Evolutionary conservation across 2,113 vertebrate species (phyloP).

Genomic region (Ovis canadensis): DNA sequence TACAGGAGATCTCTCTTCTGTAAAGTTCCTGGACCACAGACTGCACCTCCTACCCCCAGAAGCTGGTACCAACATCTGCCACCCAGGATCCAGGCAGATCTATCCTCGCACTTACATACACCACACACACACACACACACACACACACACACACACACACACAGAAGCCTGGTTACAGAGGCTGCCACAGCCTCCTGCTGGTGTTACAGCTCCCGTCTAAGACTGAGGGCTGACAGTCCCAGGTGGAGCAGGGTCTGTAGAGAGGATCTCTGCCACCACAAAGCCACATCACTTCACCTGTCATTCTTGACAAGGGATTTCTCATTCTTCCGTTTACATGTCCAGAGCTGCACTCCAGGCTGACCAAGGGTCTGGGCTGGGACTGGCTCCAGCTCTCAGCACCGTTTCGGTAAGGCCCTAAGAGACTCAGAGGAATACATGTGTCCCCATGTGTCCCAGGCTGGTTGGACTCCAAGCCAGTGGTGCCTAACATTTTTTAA

Average conservation of each 20-base stretch:
- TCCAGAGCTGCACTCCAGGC: background rate
- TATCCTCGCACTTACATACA: background rate
- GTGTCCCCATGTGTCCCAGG: background rate
- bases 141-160: background rate
- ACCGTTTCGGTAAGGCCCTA: fast-evolving
- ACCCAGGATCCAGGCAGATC: background rate
- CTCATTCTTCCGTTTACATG: background rate
- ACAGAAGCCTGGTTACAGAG: background rate
- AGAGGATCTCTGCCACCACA: background rate
- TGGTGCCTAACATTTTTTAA: background rate
- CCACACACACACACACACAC: background rate
- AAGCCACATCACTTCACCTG: background rate
- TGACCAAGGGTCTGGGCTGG: fast-evolving
- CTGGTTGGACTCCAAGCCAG: background rate
- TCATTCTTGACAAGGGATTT: background rate
- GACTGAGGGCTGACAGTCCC: background rate
- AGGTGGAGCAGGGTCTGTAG: background rate
- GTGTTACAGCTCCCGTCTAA: background rate
- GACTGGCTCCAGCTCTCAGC: too few species aligned
- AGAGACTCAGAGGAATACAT: background rate
- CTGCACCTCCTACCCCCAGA: background rate
- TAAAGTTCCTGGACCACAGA: background rate
- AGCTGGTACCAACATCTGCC: constrained; percentile 41
- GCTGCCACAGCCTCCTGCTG: background rate
- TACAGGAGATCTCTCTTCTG: background rate